phyloP scores from a whole-genome alignment of 2,797 vertebrate genomes.

The Malurus leucopterus region DNA sequence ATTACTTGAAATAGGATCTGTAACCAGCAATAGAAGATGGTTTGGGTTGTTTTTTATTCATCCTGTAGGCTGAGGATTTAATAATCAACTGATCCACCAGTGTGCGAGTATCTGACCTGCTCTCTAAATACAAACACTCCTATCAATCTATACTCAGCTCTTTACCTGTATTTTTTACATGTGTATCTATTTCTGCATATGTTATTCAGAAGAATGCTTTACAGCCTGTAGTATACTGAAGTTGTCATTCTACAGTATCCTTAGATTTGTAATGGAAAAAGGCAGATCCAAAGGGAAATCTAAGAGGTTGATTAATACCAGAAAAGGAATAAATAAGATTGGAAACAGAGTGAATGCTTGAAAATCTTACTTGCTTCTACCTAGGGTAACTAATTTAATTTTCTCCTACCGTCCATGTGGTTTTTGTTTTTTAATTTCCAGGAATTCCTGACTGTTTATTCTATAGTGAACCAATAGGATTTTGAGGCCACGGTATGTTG shows the following conservation, averaged over 20 bases:
- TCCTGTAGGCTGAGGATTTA: background rate
- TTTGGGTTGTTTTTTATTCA: background rate
- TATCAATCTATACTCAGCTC: background rate
- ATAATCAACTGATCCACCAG: background rate
- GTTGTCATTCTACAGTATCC: background rate
- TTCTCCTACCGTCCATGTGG: slow-evolving; percentile 50
- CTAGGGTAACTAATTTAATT: slow-evolving; percentile 54
- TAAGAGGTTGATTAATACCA: slow-evolving; percentile 46
- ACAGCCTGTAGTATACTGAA: background rate
- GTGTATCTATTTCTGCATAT: background rate
- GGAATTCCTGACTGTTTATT: slow-evolving; percentile 60
- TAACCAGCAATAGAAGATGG: background rate
- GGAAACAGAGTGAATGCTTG: slow-evolving; percentile 33
- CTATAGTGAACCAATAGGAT: slow-evolving; percentile 42
- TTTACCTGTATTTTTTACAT: background rate
- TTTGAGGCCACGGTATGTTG: slow-evolving; percentile 8
- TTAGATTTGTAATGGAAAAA: slow-evolving; percentile 52
- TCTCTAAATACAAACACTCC: background rate
- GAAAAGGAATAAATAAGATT: slow-evolving; percentile 53
- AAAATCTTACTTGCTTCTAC: slow-evolving; percentile 50
- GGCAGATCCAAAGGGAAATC: slow-evolving; percentile 18
- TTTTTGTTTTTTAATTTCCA: slow-evolving; percentile 62
- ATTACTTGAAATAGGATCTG: background rate
- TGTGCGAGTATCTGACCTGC: background rate
- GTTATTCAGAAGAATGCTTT: background rate